These are phyloP conservation scores for Trisateles emortualis DNA, from an alignment of 2,888 invertebrate genomes.

Conservation along the genomic window DNA sequence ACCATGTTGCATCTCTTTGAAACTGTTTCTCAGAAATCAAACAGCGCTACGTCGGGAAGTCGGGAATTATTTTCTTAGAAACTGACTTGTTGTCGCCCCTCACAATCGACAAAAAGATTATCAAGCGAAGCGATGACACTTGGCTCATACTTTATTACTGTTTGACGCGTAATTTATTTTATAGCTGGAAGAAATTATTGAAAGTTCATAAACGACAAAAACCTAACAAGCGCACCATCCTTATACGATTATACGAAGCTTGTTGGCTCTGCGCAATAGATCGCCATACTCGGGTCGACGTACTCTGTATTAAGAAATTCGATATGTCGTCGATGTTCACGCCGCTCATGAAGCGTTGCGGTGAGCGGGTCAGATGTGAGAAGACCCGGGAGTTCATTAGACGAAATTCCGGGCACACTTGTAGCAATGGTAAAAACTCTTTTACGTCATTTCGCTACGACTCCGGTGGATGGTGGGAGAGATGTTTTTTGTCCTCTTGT, in stretches of 20 bases:
- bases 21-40: slow-evolving; percentile 67
- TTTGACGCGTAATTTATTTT: slow-evolving; percentile 40
- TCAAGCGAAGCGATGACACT: slow-evolving; percentile 47
- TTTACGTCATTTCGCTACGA: slow-evolving; percentile 75
- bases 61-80: slow-evolving; percentile 69
- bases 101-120: slow-evolving; percentile 60
- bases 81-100: slow-evolving; percentile 58
- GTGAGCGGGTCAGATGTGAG: slow-evolving; percentile 63
- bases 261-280: slow-evolving; percentile 52
- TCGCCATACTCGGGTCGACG: slow-evolving; percentile 64
- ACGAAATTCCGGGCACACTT: slow-evolving; percentile 66
- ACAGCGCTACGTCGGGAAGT: slow-evolving; percentile 65
- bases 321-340: slow-evolving; percentile 67
- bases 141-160: slow-evolving; percentile 35
- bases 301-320: slow-evolving; percentile 64
- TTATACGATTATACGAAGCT: slow-evolving; percentile 30
- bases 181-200: slow-evolving; percentile 20
- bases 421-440: slow-evolving; percentile 68
- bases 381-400: slow-evolving; percentile 66
- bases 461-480: slow-evolving; percentile 64
- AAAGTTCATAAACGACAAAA: slow-evolving; percentile 22
- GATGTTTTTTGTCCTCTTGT: slow-evolving; percentile 77
- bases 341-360: slow-evolving; percentile 60
- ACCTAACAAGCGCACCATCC: slow-evolving; percentile 32
- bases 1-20: slow-evolving; percentile 29